phyloP scores from a whole-genome alignment of 2,888 invertebrate species.

The Orthosia gracilis region DNA sequence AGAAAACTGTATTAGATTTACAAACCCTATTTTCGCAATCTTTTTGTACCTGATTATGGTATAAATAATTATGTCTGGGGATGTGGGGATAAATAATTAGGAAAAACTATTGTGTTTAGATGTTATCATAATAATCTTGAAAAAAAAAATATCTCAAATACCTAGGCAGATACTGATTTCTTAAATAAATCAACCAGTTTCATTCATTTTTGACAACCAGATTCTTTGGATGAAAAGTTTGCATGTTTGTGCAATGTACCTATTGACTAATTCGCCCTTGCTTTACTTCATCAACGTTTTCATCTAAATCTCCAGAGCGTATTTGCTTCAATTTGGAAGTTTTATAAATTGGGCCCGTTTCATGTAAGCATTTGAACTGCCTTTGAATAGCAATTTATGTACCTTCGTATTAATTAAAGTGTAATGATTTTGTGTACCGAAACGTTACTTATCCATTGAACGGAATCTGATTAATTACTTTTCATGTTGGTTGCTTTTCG shows the following conservation, averaged over 20 bases:
- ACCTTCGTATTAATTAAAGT: constrained; percentile 36
- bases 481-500: neutral
- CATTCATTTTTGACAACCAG: neutral
- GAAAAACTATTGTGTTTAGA: neutral
- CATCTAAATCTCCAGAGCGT: constrained; percentile 30
- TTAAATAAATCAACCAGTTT: neutral
- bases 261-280: constrained; percentile 18
- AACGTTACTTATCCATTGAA: constrained; percentile 28
- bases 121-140: no score
- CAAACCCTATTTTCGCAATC: no score
- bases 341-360: constrained; percentile 46
- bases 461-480: constrained; percentile 26
- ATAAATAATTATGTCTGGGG: neutral
- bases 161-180: no score
- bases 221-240: neutral
- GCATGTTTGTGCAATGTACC: neutral
- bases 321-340: constrained; percentile 53
- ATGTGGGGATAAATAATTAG: neutral
- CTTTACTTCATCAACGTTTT: constrained; percentile 22
- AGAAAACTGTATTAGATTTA: no score
- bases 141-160: no score
- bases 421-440: constrained; percentile 5
- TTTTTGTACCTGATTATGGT: neutral
- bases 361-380: constrained; percentile 32
- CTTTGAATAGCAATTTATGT: constrained; percentile 36